Percentiles rank a stretch among this genome's conserved stretches.
Conservation (phyloP, 2,888 invertebrate species). For the Sipha maydis region DNA sequence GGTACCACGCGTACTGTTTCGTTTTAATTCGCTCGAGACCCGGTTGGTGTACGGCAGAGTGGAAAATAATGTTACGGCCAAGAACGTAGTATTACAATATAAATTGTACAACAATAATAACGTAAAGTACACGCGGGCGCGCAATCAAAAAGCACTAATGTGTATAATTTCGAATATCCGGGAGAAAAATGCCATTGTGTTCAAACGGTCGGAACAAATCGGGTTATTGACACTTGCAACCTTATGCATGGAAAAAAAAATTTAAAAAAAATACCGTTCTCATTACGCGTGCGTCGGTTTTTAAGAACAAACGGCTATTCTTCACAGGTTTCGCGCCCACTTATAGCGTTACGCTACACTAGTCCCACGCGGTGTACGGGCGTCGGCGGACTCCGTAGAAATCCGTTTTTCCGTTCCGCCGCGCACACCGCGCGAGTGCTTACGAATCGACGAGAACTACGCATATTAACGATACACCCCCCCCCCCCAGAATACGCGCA, state of each 20-base stretch:
- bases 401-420: background rate
- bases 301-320: background rate
- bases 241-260: constrained; percentile 21
- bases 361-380: too few species aligned
- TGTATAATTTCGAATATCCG: constrained; percentile 57
- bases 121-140: constrained; percentile 7
- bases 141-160: constrained; percentile 53
- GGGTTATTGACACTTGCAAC: constrained; percentile 49
- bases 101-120: background rate
- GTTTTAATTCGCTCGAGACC: constrained; percentile 20
- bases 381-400: background rate
- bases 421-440: background rate
- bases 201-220: constrained; percentile 57
- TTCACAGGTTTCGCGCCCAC: constrained; percentile 13
- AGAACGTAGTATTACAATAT: background rate
- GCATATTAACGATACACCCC: too few species aligned
- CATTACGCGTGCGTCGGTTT: background rate
- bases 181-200: constrained; percentile 52
- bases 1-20: constrained; percentile 42
- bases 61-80: constrained; percentile 8
- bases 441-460: background rate
- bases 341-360: background rate
- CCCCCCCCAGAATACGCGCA: too few species aligned
- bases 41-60: background rate
- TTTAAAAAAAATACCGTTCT: background rate